Base-by-base conservation (phyloP, 2,797 vertebrate genomes). In the Gephyroberyx darwinii region DNA sequence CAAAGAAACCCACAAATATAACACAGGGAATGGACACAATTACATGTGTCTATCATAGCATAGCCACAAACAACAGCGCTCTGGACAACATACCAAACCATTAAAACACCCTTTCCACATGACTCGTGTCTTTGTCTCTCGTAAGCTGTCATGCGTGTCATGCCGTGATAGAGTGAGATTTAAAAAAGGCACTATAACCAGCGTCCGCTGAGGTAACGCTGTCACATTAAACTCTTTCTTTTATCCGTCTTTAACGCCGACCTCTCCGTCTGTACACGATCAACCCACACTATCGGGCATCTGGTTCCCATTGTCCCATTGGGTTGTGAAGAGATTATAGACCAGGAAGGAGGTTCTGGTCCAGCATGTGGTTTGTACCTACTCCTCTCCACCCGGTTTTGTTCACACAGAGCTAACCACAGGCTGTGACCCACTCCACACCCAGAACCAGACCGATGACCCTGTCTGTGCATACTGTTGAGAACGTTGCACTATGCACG, bases 291-390 rank as follows among this genome's bases (percentile, higher is more conserved):
- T 10, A 69, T 69, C 77, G 58, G 56, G 56, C 87, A 88, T 87
- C 89, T 87, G 86, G 69, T 80, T 88, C 65, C 54, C 77, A 65
- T 88, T 81, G 48, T 88, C 65, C 54, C 77, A 65, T 88, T 81
- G 48, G 56, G 66, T 45, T 52, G 47, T 41, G 43, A 74, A 9
- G 62, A 71, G 63, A 83, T 75, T 63, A 63, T 58, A 80, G 59
- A 66, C 12, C 13, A 67, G 54, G 76, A 71, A 56, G 74, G 57
- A 69, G 20, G 64, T 65, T 85, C 62, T 71, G 71, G 56, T 78
- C 83, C 79, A 84, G 85, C 86, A 88, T 85, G 83, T 88, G 90
- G 73, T 82, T 74, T 79, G 72, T 78, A 83, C 83, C 85, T 60
- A 65, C 58, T 53, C 16, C 35, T 52, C 71, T 61, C 62, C 69